Evolutionary conservation across 2,113 vertebrate genomes (phyloP), one percentile per base, ranked within the genome.

Genomic region (Notothenia rossii): DNA sequence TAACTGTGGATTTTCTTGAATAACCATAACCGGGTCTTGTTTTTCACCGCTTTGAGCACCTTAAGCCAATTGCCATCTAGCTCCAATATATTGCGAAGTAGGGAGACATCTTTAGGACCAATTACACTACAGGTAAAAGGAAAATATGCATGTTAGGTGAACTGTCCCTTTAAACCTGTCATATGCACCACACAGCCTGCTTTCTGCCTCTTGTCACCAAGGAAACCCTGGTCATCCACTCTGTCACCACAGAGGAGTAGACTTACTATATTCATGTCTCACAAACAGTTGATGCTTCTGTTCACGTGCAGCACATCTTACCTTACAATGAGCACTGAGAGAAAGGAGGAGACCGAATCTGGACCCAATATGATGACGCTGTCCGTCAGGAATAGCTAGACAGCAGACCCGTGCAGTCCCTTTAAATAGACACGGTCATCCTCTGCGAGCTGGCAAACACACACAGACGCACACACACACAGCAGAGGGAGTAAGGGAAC

Each of bases 401-500:
- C 83, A 75, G 87, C 83, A 67, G 83, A 83, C 81, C 85, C 9
- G 80, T 79, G 55, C 81, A 79, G 77, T 86, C 62, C 85, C 87
- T 93, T 92, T 94, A 91, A 91, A 92, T 85, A 91, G 89, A 89
- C 84, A 74, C 9, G 51, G 62, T 83, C 82, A 77, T 86, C 77
- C 80, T 79, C 81, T 72, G 63, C 82, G 56, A 40, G 72, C 85
- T 90, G 85, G 79, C 82, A 88, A 78, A 82, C 63, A 81, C 72
- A 81, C 79, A 83, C 5, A 92, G 43, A 86, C 72, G 78, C 78
- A 83, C 5, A 92, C 48, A 86, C 88, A 90, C 73, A 83, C 7
- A 81, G 79, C 40, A 65, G 69, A 86, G 49, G 80, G 66, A 83
- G 73, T 82, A 87, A 93, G 88, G 91, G 91, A 89, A 92, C 87